A percentile compares a stretch with the other conserved stretches of the same genome.
phyloP scores from a whole-genome alignment of 1,140 invertebrate genomes.

The Eupeodes corollae region DNA sequence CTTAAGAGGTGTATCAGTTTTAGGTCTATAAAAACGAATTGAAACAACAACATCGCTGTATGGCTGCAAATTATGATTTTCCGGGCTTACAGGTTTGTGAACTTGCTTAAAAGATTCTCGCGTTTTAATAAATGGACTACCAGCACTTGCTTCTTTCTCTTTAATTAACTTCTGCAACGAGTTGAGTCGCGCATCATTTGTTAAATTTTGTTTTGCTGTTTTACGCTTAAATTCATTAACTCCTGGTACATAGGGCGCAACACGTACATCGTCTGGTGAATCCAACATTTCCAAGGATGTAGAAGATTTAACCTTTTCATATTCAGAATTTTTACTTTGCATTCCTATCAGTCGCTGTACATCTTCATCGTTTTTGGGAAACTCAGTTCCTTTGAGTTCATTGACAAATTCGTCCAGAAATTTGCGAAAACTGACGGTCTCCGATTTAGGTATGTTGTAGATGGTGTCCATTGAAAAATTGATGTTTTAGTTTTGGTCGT shows the following conservation, averaged over 20 bases:
- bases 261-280: conserved; percentile 1
- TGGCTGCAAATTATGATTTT: background rate
- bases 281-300: conserved; percentile 2
- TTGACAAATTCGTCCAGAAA: no score
- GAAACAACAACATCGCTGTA: conserved; percentile 35
- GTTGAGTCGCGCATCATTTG: conserved; percentile 3
- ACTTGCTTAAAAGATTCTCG: conserved; percentile 2
- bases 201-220: background rate
- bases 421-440: no score
- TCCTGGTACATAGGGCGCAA: conserved; percentile 5
- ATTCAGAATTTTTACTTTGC: no score
- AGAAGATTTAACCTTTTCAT: no score
- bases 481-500: no score
- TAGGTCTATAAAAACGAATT: conserved; percentile 39
- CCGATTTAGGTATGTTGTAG: no score
- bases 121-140: conserved; percentile 5
- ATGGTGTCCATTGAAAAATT: no score
- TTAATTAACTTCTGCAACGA: background rate
- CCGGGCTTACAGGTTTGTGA: background rate
- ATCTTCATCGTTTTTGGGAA: no score
- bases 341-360: no score
- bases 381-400: no score
- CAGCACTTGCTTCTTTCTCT: background rate
- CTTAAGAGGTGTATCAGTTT: conserved; percentile 14
- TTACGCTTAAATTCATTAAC: background rate